Evolutionary conservation across 2,113 vertebrate genomes (phyloP).

Genomic region (Neolamprologus variostigma): DNA sequence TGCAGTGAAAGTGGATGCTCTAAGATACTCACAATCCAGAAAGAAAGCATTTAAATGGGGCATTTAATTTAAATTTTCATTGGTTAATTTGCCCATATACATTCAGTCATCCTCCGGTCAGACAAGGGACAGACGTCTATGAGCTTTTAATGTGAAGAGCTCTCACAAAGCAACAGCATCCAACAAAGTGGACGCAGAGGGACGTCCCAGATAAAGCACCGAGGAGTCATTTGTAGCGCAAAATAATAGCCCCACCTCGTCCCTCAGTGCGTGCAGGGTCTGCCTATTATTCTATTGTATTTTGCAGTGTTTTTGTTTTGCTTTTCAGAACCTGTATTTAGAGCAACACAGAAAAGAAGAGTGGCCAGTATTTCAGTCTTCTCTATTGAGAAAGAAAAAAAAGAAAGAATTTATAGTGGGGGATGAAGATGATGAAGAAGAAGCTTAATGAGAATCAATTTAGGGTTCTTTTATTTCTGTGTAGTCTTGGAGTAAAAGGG

Average conservation of each 20-base stretch:
- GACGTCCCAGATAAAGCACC: neutral
- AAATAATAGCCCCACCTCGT: neutral
- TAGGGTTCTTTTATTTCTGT: neutral
- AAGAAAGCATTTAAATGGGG: conserved; percentile 15
- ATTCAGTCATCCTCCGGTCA: neutral
- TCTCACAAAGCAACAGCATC: neutral
- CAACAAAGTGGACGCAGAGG: neutral
- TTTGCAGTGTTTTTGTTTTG: neutral
- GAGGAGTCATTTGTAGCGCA: neutral
- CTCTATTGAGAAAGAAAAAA: neutral
- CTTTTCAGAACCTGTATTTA: neutral
- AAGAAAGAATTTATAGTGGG: neutral
- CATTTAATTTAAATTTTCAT: neutral
- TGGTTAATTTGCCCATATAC: conserved; percentile 15
- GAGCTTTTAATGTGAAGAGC: neutral
- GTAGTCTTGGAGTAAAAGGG: neutral
- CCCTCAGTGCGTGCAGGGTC: neutral
- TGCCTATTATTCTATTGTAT: neutral
- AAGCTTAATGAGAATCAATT: neutral
- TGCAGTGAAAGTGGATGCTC: conserved; percentile 28
- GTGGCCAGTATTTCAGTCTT: neutral
- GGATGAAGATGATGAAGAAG: neutral
- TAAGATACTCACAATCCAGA: conserved; percentile 8
- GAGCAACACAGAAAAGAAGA: neutral
- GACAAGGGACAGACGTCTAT: neutral